Evolutionary conservation across 1,140 invertebrate genomes (phyloP).

Genomic region (Philotrypesis tridentata): DNA sequence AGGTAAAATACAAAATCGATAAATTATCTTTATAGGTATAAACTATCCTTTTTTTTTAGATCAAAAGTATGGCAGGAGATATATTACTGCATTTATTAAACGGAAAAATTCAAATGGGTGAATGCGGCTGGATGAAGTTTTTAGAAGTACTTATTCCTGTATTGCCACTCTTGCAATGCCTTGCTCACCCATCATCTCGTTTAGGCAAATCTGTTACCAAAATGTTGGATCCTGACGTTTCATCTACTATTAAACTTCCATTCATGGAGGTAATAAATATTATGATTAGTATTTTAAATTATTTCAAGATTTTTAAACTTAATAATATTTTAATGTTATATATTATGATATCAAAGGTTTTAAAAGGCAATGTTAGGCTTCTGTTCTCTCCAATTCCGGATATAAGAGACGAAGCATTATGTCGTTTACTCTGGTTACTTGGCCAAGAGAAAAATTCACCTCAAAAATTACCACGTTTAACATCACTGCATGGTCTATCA

Average conservation of each 20-base stretch:
- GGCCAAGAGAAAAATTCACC: conserved; percentile 66
- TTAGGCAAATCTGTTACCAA: conserved; percentile 77
- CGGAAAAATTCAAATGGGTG: conserved; percentile 76
- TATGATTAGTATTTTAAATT: conserved; percentile 22
- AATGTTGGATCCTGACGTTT: conserved; percentile 78
- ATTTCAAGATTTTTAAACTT: conserved; percentile 10
- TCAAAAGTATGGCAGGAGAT: conserved; percentile 75
- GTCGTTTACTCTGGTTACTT: conserved; percentile 73
- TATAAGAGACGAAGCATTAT: conserved; percentile 73
- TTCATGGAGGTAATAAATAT: conserved; percentile 69
- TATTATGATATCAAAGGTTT: conserved; percentile 58
- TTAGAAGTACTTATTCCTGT: conserved; percentile 75
- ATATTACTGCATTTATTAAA: conserved; percentile 78
- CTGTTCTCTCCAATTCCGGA: conserved; percentile 67
- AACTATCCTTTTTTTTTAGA: conserved; percentile 62
- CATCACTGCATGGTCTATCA: conserved; percentile 69
- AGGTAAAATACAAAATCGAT: conserved; percentile 56
- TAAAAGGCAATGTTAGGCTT: conserved; percentile 74
- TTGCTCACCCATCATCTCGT: conserved; percentile 65
- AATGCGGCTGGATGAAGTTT: conserved; percentile 76
- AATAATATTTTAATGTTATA: conserved; percentile 5
- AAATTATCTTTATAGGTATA: conserved; percentile 31
- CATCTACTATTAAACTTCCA: conserved; percentile 73
- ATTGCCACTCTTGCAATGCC: conserved; percentile 74
- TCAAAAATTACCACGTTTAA: conserved; percentile 70